Evolutionary conservation across 2,888 invertebrate species (phyloP).

Genomic region (Meganola albula): DNA sequence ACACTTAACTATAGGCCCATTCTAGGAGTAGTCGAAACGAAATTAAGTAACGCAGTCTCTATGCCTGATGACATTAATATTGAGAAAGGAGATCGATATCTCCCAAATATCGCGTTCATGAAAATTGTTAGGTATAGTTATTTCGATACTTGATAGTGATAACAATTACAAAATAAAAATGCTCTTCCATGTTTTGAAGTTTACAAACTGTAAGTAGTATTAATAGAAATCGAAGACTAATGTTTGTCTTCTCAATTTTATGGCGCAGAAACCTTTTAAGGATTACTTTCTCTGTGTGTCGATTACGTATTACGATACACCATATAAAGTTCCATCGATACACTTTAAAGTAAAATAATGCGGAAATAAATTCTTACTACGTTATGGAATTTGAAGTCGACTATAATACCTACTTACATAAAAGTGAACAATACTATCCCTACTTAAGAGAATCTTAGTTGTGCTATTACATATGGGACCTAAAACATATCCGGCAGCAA

Average conservation of each 20-base stretch:
- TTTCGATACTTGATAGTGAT: too few species aligned
- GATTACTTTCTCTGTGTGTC: slow-evolving; percentile 66
- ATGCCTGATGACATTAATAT: slow-evolving; percentile 27
- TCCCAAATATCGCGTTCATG: slow-evolving; percentile 20
- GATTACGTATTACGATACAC: slow-evolving; percentile 50
- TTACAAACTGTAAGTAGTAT: slow-evolving; percentile 43
- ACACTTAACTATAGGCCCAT: too few species aligned
- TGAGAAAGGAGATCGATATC: slow-evolving; percentile 31
- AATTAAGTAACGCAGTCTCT: slow-evolving; percentile 11
- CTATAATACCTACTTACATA: too few species aligned
- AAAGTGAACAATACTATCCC: too few species aligned
- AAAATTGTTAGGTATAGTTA: too few species aligned
- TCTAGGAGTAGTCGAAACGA: too few species aligned
- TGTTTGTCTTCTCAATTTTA: slow-evolving; percentile 63
- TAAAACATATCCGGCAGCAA: too few species aligned
- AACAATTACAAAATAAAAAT: slow-evolving; percentile 44
- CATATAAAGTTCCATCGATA: slow-evolving; percentile 49
- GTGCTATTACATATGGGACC: too few species aligned
- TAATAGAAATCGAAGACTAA: slow-evolving; percentile 62
- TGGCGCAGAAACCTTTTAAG: slow-evolving; percentile 48
- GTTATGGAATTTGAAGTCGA: too few species aligned
- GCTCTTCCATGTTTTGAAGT: slow-evolving; percentile 39
- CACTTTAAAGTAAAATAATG: slow-evolving; percentile 36
- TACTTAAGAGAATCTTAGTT: too few species aligned
- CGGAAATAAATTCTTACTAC: slow-evolving; percentile 38